Evolutionary conservation across 2,888 invertebrate species (phyloP).

Genomic region (Plebejus anna): DNA sequence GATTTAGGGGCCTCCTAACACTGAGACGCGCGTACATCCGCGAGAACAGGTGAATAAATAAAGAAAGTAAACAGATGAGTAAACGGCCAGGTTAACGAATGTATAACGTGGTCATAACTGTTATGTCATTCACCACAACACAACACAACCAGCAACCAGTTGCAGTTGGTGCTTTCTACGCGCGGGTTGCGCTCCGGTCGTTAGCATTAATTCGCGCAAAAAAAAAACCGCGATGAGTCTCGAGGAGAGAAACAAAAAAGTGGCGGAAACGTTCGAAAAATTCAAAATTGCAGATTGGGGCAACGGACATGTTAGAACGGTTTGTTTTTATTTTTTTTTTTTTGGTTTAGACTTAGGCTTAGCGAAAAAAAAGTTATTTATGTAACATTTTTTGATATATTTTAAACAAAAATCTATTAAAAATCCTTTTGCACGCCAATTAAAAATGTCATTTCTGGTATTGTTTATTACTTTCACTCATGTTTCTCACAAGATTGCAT

Average conservation of each 20-base stretch:
- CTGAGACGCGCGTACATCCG: background rate
- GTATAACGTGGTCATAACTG: background rate
- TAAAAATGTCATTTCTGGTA: constrained; percentile 35
- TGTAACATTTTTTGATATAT: no score
- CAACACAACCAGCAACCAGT: constrained; percentile 37
- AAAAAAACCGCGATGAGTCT: constrained; percentile 59
- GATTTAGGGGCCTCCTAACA: background rate
- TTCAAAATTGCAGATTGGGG: constrained; percentile 72
- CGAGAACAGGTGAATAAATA: background rate
- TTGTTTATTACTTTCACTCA: constrained; percentile 26
- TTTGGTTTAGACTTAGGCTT: no score
- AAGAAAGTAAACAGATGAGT: background rate
- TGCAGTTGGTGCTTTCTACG: constrained; percentile 55
- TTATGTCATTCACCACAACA: constrained; percentile 21
- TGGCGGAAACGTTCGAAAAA: constrained; percentile 68
- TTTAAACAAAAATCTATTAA: background rate
- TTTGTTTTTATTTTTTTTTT: constrained; percentile 45
- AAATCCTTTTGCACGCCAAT: background rate
- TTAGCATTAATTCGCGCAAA: constrained; percentile 60
- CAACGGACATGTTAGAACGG: constrained; percentile 52
- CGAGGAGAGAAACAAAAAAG: constrained; percentile 67
- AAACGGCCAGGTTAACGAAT: background rate
- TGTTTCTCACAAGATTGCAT: constrained; percentile 31
- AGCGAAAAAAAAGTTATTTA: no score
- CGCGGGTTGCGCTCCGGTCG: constrained; percentile 53